These are phyloP conservation scores for Chelmon rostratus DNA, from an alignment of 2,797 vertebrate genomes.

Conservation along the genomic window DNA sequence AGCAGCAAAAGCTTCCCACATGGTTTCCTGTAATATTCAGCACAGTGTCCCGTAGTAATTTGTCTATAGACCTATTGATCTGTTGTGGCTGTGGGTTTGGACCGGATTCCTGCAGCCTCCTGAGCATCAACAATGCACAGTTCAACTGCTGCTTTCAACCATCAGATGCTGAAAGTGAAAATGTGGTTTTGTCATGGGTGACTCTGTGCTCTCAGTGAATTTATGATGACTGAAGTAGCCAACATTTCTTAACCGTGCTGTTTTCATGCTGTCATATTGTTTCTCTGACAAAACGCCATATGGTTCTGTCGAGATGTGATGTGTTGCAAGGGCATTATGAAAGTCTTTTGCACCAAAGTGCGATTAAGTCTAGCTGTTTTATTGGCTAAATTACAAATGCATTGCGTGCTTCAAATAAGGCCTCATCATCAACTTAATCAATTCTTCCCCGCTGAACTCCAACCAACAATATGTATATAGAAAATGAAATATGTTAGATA, in stretches of 20 bases:
- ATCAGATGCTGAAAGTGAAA: background rate
- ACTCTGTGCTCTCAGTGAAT: background rate
- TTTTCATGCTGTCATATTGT: background rate
- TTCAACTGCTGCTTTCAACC: conserved; percentile 1
- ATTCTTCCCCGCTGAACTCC: background rate
- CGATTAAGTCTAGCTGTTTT: background rate
- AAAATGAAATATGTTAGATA: background rate
- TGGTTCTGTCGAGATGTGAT: background rate
- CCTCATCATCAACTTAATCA: background rate
- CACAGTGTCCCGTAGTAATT: background rate
- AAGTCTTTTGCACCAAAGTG: background rate
- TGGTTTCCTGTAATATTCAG: background rate
- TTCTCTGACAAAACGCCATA: background rate
- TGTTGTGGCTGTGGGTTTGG: background rate
- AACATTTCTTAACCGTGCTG: background rate
- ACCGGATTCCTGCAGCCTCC: background rate
- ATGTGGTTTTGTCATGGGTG: background rate
- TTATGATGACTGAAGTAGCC: background rate
- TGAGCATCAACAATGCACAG: background rate
- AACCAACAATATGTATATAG: background rate
- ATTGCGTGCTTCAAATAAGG: background rate
- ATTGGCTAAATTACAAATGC: background rate
- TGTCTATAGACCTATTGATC: background rate
- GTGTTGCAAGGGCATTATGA: background rate
- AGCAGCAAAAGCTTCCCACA: background rate